These are phyloP conservation scores for Cephus sareptanus DNA, from an alignment of 2,888 invertebrate genomes.

Conservation along the genomic window DNA sequence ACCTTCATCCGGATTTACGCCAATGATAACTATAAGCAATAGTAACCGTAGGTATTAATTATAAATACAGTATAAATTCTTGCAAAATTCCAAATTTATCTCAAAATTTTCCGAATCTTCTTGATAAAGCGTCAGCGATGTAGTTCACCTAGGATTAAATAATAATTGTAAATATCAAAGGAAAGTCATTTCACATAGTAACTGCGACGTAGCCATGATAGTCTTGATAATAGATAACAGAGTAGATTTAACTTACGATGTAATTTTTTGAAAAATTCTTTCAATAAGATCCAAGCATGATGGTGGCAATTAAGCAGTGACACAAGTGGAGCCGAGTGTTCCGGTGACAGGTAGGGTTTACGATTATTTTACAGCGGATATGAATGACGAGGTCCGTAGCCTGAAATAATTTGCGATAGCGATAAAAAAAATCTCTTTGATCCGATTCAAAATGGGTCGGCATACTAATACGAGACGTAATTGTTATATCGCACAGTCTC, in stretches of 20 bases:
- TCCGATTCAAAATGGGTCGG: constrained; percentile 27
- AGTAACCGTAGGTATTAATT: no score
- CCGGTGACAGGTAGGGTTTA: not conserved
- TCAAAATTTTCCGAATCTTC: not conserved
- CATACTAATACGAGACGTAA: constrained; percentile 49
- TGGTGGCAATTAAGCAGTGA: constrained; percentile 7
- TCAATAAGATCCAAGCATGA: constrained; percentile 23
- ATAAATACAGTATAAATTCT: no score
- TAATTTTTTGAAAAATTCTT: constrained; percentile 14
- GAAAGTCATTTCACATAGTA: not conserved
- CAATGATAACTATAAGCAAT: no score
- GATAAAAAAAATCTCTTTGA: constrained; percentile 23
- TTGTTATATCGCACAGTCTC: constrained; percentile 48
- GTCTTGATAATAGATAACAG: no score
- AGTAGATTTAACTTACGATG: no score
- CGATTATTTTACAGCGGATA: not conserved
- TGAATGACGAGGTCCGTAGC: not conserved
- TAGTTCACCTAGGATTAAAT: not conserved
- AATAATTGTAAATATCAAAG: not conserved
- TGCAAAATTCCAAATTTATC: not conserved
- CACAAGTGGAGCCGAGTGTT: not conserved
- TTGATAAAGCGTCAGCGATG: not conserved
- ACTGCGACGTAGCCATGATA: not conserved
- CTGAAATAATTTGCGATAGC: not conserved
- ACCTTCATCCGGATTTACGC: not conserved